Base-by-base conservation (phyloP, 2,888 invertebrate species). In the Ophion obscuratus region DNA sequence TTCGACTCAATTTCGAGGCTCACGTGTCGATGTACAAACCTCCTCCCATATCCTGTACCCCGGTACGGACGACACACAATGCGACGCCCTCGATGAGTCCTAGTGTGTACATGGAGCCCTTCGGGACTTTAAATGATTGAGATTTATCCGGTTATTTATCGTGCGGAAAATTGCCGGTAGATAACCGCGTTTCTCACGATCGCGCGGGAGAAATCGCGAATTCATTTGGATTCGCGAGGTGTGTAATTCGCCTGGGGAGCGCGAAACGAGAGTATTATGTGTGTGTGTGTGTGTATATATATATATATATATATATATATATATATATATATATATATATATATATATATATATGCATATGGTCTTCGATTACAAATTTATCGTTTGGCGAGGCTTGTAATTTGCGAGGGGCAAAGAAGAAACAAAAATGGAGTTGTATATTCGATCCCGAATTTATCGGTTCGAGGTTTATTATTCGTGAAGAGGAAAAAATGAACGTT, bases 1-100 rank as follows among this genome's bases (percentile, higher is more conserved):
- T 64, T 75, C 70, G 61, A 79, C 82, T 82, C 83, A 83, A 83
- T 83, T 83, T 59, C 44, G 47, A 67, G 78, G 44, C 67, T 67
- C 61, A 59, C 40, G 44, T 44, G 31, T 64, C n/a, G 66, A 40
- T 24, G 4, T 31, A 61, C 36, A 70, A 70, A 78, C 68, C 11
- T 44, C 17, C 68, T 78, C 68, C 9, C 62, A 61, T 31, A 31
- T 47, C 9, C 40, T 24, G 36, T 27, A 10, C 11, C 61, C 6
- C 11, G 44, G 14, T 17, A 0, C 3, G 4, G 31, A 57, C 53
- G 53, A 14, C n/a, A 9, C 7, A 31, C 36, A 31, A 36, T 59
- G 10, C 53, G 59, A 59, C 57, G 73, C 36, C 17, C 36, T 61
- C 40, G 20, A 68, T n/a, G 3, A 36, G 17, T 5, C 4, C 17